Evolutionary conservation across 2,113 vertebrate species (phyloP).

Genomic region (Neofelis nebulosa): DNA sequence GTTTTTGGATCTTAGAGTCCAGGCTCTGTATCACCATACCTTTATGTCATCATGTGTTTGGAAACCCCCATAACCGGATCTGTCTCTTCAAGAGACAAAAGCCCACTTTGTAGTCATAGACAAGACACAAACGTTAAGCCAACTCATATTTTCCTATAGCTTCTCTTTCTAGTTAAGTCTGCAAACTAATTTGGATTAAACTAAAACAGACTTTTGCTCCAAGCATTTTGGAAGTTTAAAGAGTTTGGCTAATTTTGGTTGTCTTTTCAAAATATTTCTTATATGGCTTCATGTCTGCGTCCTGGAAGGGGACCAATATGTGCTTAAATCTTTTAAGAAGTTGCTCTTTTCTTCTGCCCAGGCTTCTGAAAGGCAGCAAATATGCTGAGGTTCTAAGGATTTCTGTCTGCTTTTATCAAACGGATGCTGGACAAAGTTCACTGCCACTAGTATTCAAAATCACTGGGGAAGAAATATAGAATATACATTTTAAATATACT

Average conservation of each 20-base stretch:
- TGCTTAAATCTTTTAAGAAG: slow-evolving; percentile 78
- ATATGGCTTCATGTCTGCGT: slow-evolving; percentile 80
- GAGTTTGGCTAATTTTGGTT: slow-evolving; percentile 81
- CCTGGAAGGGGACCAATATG: slow-evolving; percentile 78
- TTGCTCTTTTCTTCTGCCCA: slow-evolving; percentile 77
- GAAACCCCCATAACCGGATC: slow-evolving; percentile 65
- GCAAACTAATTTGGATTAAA: slow-evolving; percentile 82
- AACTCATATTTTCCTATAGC: slow-evolving; percentile 80
- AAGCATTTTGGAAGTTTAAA: slow-evolving; percentile 81
- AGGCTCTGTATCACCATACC: not conserved
- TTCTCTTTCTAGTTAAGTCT: slow-evolving; percentile 81
- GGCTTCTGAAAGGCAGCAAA: slow-evolving; percentile 67
- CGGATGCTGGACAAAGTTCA: slow-evolving; percentile 49
- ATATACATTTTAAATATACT: not conserved
- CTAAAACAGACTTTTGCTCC: slow-evolving; percentile 82
- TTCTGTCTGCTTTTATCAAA: slow-evolving; percentile 55
- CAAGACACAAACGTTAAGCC: slow-evolving; percentile 73
- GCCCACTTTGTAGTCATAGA: slow-evolving; percentile 74
- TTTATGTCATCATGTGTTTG: slow-evolving; percentile 60
- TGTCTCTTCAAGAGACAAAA: slow-evolving; percentile 71
- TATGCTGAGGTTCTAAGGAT: slow-evolving; percentile 26
- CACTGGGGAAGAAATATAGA: not conserved
- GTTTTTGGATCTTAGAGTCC: slow-evolving; percentile 28
- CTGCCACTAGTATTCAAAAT: slow-evolving; percentile 7
- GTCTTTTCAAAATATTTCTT: slow-evolving; percentile 82